A percentile compares a stretch with the other conserved stretches of the same genome.
These are phyloP conservation scores for Drosophila merina DNA, from an alignment of 2,888 invertebrate genomes.

Conservation along the genomic window DNA sequence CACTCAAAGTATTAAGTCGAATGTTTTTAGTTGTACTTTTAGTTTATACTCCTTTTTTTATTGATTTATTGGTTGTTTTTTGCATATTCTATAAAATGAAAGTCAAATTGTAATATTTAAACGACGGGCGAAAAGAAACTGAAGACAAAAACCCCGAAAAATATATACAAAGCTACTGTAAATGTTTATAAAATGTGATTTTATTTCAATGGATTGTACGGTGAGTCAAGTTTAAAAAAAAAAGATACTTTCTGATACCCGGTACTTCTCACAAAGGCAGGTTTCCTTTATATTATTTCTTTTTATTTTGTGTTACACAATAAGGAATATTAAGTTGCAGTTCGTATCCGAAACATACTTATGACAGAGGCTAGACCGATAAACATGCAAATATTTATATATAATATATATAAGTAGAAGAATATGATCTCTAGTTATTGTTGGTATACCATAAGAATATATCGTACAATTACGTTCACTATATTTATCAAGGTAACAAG, in stretches of 20 bases:
- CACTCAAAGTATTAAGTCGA: conserved; percentile 47
- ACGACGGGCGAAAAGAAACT: conserved; percentile 12
- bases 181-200: conserved; percentile 4
- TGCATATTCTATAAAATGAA: conserved; percentile 29
- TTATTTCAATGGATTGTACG: background rate
- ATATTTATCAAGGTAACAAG: conserved; percentile 28
- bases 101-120: conserved; percentile 50
- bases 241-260: background rate
- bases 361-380: conserved; percentile 44
- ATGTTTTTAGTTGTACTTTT: conserved; percentile 31
- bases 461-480: conserved; percentile 11
- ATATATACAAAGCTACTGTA: conserved; percentile 39
- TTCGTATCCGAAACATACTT: conserved; percentile 51
- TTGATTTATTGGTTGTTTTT: conserved; percentile 5
- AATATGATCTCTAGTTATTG: conserved; percentile 32
- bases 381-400: conserved; percentile 33
- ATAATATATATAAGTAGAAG: conserved; percentile 27
- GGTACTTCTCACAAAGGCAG: background rate
- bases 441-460: conserved; percentile 28
- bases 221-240: background rate
- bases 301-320: conserved; percentile 72
- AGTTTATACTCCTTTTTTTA: conserved; percentile 11
- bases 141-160: conserved; percentile 16
- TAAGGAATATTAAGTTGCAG: conserved; percentile 74
- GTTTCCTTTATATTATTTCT: conserved; percentile 4